These are phyloP conservation scores for Alosa sapidissima DNA, from an alignment of 2,797 vertebrate species.

Conservation along the genomic window DNA sequence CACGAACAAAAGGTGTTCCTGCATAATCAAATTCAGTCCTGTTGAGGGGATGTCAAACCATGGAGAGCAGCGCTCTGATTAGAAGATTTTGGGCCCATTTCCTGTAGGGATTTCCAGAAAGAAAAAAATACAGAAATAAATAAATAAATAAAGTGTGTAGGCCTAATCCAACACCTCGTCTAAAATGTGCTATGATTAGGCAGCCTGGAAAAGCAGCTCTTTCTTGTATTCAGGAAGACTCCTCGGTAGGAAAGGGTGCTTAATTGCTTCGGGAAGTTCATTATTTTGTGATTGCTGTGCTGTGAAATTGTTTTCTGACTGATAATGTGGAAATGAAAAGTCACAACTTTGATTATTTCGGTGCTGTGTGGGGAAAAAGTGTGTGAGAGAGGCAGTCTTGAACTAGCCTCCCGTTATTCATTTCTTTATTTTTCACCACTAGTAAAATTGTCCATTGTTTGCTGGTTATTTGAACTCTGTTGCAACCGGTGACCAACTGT, in stretches of 20 bases:
- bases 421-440: not conserved
- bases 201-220: slow-evolving; percentile 47
- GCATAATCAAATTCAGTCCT: slow-evolving; percentile 55
- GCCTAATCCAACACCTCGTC: slow-evolving; percentile 55
- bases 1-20: slow-evolving; percentile 39
- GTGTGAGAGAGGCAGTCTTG: not conserved
- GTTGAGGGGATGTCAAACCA: slow-evolving; percentile 45
- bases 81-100: slow-evolving; percentile 52
- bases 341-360: slow-evolving; percentile 57
- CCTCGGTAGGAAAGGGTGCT: slow-evolving; percentile 62
- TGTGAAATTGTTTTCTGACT: slow-evolving; percentile 72
- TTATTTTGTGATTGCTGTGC: slow-evolving; percentile 72
- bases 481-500: not conserved
- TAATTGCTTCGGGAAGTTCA: slow-evolving; percentile 76
- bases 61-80: slow-evolving; percentile 51
- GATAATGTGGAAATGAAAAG: slow-evolving; percentile 65
- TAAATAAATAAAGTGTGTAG: slow-evolving; percentile 36
- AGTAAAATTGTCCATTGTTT: not conserved
- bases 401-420: not conserved
- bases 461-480: not conserved
- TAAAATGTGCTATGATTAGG: slow-evolving; percentile 65
- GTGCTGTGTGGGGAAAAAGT: slow-evolving; percentile 35
- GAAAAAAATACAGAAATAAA: slow-evolving; percentile 35
- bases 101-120: slow-evolving; percentile 61
- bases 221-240: slow-evolving; percentile 65